Evolutionary conservation across 2,113 vertebrate genomes (phyloP).

Genomic region (Oreotrochilus melanogaster): DNA sequence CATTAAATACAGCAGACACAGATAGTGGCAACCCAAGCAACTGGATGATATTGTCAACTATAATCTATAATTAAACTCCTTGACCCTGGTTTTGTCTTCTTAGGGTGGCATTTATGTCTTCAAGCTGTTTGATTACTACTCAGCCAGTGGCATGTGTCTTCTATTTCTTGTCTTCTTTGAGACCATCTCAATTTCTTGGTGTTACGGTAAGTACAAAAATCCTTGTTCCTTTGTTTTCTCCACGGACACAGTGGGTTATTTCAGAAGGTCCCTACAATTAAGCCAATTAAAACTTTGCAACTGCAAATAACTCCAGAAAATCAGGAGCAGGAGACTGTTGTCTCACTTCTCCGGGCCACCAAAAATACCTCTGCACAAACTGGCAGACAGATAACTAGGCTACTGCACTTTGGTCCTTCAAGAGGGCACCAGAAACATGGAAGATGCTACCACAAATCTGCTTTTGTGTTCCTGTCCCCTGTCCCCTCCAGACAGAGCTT

Average conservation of each 20-base stretch:
- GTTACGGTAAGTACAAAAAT: conserved; percentile 82
- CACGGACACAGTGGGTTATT: background rate
- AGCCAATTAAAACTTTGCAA: background rate
- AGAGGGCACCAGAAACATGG: background rate
- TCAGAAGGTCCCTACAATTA: background rate
- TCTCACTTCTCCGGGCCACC: background rate
- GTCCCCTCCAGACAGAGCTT: background rate
- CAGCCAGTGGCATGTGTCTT: conserved; percentile 92
- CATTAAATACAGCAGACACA: background rate
- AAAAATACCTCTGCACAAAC: background rate
- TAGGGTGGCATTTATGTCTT: conserved; percentile 92
- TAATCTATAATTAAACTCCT: background rate
- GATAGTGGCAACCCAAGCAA: background rate
- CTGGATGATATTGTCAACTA: accelerated
- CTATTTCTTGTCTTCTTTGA: conserved; percentile 94
- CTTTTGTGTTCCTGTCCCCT: background rate
- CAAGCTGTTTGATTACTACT: conserved; percentile 95
- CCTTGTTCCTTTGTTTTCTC: background rate
- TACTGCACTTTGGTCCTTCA: background rate
- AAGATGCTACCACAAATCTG: background rate
- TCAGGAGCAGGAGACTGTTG: background rate
- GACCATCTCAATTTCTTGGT: conserved; percentile 91
- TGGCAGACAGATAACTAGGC: background rate
- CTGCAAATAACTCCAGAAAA: background rate
- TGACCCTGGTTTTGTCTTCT: conserved; percentile 42